A percentile compares a stretch with the other conserved stretches of the same genome.
Evolutionary conservation across 2,113 vertebrate species (phyloP).

Genomic region (Loxodonta africana): DNA sequence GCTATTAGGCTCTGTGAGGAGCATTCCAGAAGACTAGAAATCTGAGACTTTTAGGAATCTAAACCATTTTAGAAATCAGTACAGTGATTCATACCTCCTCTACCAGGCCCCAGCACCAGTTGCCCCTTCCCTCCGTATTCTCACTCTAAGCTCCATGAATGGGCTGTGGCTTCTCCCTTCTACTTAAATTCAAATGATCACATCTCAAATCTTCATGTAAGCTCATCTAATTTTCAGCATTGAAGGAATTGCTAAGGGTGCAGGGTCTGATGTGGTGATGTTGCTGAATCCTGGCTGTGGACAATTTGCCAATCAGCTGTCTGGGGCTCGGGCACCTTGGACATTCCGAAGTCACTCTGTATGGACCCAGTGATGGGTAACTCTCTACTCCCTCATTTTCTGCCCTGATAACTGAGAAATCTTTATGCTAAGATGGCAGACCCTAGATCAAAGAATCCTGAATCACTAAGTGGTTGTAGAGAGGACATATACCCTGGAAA

Average conservation of each 20-base stretch:
- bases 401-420: not conserved
- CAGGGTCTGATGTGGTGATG: not conserved
- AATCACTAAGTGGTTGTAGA: not conserved
- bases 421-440: not conserved
- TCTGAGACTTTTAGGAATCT: not conserved
- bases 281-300: not conserved
- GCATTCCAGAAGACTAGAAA: not conserved
- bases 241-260: not conserved
- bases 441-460: not conserved
- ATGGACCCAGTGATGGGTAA: not conserved
- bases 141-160: not conserved
- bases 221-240: not conserved
- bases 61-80: not conserved
- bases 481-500: not conserved
- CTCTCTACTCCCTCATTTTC: not conserved
- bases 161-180: not conserved
- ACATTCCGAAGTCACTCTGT: not conserved
- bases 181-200: not conserved
- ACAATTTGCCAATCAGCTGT: not conserved
- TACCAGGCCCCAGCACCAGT: rapidly evolving
- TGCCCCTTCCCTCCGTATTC: not conserved
- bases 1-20: not conserved
- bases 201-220: not conserved
- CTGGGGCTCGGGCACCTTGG: not conserved
- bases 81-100: not conserved